A percentile compares a stretch with the other conserved stretches of the same genome.
These are phyloP conservation scores for Celastrina argiolus DNA, from an alignment of 2,888 invertebrate species.

Conservation along the genomic window DNA sequence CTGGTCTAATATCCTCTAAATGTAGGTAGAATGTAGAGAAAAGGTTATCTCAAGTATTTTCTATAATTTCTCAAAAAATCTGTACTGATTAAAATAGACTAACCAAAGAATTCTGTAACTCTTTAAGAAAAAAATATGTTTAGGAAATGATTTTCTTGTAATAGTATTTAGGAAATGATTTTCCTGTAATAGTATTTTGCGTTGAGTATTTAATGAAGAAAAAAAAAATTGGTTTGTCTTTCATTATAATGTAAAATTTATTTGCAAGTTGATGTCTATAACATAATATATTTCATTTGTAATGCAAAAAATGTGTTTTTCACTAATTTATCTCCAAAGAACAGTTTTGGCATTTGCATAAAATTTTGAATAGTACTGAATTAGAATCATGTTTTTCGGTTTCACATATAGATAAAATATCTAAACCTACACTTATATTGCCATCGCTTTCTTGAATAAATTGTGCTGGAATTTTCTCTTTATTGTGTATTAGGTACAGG, in stretches of 20 bases:
- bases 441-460: constrained; percentile 42
- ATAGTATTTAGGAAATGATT: too few species aligned
- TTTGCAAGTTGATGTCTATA: neutral
- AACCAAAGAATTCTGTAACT: too few species aligned
- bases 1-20: too few species aligned
- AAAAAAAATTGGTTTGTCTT: neutral
- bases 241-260: neutral
- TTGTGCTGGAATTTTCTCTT: constrained; percentile 40
- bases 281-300: neutral
- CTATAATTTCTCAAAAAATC: too few species aligned
- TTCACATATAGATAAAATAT: constrained; percentile 41
- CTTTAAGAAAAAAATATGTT: too few species aligned
- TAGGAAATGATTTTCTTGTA: too few species aligned
- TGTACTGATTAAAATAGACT: too few species aligned
- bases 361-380: constrained; percentile 31
- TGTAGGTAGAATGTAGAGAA: too few species aligned
- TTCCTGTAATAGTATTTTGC: too few species aligned
- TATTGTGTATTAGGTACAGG: constrained; percentile 39
- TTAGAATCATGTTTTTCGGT: constrained; percentile 27
- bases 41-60: too few species aligned
- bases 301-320: neutral
- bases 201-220: neutral
- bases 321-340: neutral
- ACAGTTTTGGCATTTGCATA: constrained; percentile 40
- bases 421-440: constrained; percentile 40